Conservation (phyloP, 2,888 invertebrate genomes). For the Pyrocoelia pectoralis region DNA sequence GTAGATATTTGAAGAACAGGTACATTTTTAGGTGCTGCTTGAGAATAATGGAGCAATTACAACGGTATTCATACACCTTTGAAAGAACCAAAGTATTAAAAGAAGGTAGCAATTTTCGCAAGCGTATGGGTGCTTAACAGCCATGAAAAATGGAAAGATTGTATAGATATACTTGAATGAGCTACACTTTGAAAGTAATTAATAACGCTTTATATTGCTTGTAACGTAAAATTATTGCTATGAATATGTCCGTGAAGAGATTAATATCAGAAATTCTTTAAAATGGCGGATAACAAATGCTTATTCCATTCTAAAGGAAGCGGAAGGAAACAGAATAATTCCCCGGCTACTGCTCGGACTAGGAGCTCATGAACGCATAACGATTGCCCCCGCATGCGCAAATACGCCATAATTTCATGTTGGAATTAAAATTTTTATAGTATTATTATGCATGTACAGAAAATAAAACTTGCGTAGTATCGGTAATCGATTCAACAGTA, state of each 20-base stretch:
- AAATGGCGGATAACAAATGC: constrained; percentile 56
- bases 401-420: constrained; percentile 17
- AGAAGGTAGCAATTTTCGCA: too few relatives aligned
- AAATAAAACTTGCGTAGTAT: constrained; percentile 8
- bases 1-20: too few relatives aligned
- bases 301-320: constrained; percentile 55
- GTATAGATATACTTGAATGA: not conserved
- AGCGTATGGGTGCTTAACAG: too few relatives aligned
- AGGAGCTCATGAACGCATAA: constrained; percentile 42
- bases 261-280: constrained; percentile 50
- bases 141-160: not conserved
- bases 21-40: too few relatives aligned
- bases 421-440: constrained; percentile 19
- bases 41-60: too few relatives aligned
- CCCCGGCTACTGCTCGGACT: constrained; percentile 42
- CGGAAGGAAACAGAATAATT: constrained; percentile 59
- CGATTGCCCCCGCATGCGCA: constrained; percentile 55
- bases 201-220: constrained; percentile 34
- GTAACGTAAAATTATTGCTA: constrained; percentile 48
- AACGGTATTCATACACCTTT: too few relatives aligned
- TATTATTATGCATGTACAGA: constrained; percentile 1
- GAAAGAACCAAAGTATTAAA: too few relatives aligned
- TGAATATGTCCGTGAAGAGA: constrained; percentile 49
- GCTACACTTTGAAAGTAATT: constrained; percentile 28
- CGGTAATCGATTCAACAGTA: constrained; percentile 14